Base-by-base conservation (phyloP, 1,140 invertebrate genomes). In the Heliconius hermathena region DNA sequence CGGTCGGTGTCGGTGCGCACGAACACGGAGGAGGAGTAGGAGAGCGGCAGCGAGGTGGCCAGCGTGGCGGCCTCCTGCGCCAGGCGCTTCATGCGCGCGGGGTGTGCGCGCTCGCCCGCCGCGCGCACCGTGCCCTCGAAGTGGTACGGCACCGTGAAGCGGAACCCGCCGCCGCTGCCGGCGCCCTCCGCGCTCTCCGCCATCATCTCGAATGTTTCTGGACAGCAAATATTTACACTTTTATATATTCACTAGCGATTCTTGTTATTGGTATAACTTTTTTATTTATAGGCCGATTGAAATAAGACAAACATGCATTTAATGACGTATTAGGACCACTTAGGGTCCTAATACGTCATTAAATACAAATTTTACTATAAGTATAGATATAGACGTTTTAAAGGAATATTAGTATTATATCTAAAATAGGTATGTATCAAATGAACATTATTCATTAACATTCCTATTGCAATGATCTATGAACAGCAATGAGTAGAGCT, bases 21-120 rank as follows among this genome's bases (percentile, higher is more conserved):
- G 96, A 99, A 99, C 71, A 99, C 98, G 83, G 98, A 98, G 89
- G 98, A 99, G 90, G 98, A 98, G 86, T 97, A 98, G 29, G 98
- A 99, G 26, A 99, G 96, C 75, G 99, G 99, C 81, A 99, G 95
- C 74, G 98, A 98, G 75, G 98, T 99, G 71, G 98, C 98, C n/a
- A 99, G 95, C 16, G 98, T 99, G 38, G 99, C 98, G 77, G 98
- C 97, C 95, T 99, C 99, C 94, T 99, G 99, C 36, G 99, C 99
- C 22, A 99, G 96, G 22, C 99, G 96, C 93, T 99, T 98, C 79
- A 99, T 97, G 80, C 99, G 95, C 13, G 97, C 96, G 22, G 98
- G 97, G 93, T 98, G 97, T 80, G 97, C 96, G 70, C 97, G 96
- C 86, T 98, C 97, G 49, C 97, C 97, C 2, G 98, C 97, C n/a